Conservation (phyloP, 2,113 vertebrate species). For the Phalacrocorax brasilianus region DNA sequence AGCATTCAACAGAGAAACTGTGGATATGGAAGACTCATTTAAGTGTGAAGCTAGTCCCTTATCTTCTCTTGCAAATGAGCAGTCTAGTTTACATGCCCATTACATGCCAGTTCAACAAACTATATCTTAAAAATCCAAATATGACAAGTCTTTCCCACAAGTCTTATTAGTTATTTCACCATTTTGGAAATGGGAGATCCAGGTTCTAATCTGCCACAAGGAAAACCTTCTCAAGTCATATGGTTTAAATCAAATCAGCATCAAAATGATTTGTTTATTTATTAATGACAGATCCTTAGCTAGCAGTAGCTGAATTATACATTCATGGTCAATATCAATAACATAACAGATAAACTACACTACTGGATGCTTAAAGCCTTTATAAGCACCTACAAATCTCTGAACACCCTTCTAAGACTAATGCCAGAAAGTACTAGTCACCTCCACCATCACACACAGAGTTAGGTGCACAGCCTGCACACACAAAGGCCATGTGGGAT, state of each 20-base stretch:
- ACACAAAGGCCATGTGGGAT: too few relatives aligned
- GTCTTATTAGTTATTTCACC: background rate
- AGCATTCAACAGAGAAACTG: background rate
- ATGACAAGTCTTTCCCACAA: background rate
- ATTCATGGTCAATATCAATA: background rate
- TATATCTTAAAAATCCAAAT: background rate
- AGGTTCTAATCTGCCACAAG: background rate
- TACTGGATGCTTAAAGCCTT: background rate
- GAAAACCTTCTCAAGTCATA: background rate
- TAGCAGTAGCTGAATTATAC: background rate
- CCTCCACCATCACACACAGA: background rate
- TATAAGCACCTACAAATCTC: background rate
- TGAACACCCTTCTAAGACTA: background rate
- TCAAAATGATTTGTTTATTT: background rate
- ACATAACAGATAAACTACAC: background rate
- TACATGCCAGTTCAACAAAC: background rate
- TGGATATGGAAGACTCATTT: background rate
- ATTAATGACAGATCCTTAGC: background rate
- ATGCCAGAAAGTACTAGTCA: background rate
- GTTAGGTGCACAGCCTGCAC: too few relatives aligned
- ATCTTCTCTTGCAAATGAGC: background rate
- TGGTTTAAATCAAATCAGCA: background rate
- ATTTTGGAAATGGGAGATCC: background rate
- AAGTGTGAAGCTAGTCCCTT: background rate
- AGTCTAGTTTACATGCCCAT: background rate